Evolutionary conservation across 2,888 invertebrate genomes (phyloP).

Genomic region (Aleiodes leptofemur): DNA sequence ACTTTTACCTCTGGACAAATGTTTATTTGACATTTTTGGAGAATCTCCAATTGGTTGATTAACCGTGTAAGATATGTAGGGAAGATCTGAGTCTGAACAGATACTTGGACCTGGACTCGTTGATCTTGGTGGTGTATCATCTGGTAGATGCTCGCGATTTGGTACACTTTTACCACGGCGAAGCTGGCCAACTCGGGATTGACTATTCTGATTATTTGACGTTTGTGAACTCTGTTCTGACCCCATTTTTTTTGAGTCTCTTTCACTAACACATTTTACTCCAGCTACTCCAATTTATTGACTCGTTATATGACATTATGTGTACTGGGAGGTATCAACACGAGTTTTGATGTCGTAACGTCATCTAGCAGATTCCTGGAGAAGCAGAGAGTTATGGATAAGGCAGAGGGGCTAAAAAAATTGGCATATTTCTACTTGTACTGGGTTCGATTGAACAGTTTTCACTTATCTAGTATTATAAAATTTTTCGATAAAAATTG

Average conservation of each 20-base stretch:
- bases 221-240: slow-evolving; percentile 72
- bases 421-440: too few relatives aligned
- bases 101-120: slow-evolving; percentile 92
- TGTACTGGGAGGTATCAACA: too few relatives aligned
- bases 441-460: too few relatives aligned
- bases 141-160: slow-evolving; percentile 67
- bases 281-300: too few relatives aligned
- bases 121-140: slow-evolving; percentile 80
- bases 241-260: slow-evolving; percentile 63
- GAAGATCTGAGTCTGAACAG: slow-evolving; percentile 91
- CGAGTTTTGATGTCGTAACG: too few relatives aligned
- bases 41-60: slow-evolving; percentile 94
- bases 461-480: too few relatives aligned
- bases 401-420: too few relatives aligned
- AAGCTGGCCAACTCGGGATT: slow-evolving; percentile 62
- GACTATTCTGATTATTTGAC: slow-evolving; percentile 50
- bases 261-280: background rate
- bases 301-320: too few relatives aligned
- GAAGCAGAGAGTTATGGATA: background rate
- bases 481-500: too few relatives aligned
- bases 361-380: background rate
- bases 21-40: slow-evolving; percentile 85
- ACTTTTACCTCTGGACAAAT: slow-evolving; percentile 70
- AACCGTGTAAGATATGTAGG: slow-evolving; percentile 93
- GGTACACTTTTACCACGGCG: slow-evolving; percentile 73